Evolutionary conservation across 1,140 invertebrate species (phyloP).

Genomic region (Cydia amplana): DNA sequence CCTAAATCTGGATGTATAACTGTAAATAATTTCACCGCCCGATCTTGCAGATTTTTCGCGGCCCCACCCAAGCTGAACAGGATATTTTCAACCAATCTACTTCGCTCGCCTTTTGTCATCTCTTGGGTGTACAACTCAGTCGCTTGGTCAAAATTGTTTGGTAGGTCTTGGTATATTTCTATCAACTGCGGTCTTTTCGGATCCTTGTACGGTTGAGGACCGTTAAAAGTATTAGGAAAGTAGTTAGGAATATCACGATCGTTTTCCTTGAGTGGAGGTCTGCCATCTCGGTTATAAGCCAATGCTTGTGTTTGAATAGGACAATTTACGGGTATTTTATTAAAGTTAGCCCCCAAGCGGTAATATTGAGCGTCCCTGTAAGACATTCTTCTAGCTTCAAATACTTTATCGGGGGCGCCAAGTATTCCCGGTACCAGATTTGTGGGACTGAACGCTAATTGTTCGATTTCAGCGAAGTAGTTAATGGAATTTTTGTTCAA

Average conservation of each 20-base stretch:
- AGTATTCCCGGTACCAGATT: slow-evolving; percentile 93
- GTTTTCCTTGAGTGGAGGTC: slow-evolving; percentile 82
- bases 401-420: slow-evolving; percentile 92
- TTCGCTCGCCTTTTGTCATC: slow-evolving; percentile 30
- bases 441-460: slow-evolving; percentile 91
- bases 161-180: slow-evolving; percentile 28
- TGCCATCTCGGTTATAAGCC: slow-evolving; percentile 95
- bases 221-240: slow-evolving; percentile 93
- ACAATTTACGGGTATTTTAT: slow-evolving; percentile 94
- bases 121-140: slow-evolving; percentile 26
- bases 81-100: slow-evolving; percentile 23
- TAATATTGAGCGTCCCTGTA: slow-evolving; percentile 96
- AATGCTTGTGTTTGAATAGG: slow-evolving; percentile 84
- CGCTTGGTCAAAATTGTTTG: slow-evolving; percentile 26
- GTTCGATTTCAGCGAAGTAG: slow-evolving; percentile 95
- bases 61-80: slow-evolving; percentile 20
- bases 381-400: slow-evolving; percentile 92
- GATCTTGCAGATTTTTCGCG: slow-evolving; percentile 22
- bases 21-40: slow-evolving; percentile 17
- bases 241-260: slow-evolving; percentile 92
- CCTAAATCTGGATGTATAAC: slow-evolving; percentile 19
- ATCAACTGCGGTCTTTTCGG: slow-evolving; percentile 46
- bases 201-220: slow-evolving; percentile 80
- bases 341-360: slow-evolving; percentile 92
- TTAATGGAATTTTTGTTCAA: slow-evolving; percentile 91